These are phyloP conservation scores for Channa maculata DNA, from an alignment of 2,113 vertebrate genomes.

Conservation along the genomic window DNA sequence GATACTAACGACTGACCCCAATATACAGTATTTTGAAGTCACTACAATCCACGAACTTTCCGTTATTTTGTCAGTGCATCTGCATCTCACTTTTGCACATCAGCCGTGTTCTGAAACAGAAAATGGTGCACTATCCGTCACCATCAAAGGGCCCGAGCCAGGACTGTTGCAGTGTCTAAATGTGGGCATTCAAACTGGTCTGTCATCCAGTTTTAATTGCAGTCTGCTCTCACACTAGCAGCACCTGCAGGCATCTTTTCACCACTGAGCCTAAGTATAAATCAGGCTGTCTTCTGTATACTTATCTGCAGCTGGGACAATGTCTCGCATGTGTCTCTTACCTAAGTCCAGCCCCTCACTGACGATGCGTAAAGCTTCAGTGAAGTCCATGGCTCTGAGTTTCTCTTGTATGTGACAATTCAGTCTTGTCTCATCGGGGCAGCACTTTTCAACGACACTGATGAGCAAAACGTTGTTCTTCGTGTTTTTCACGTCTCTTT, in stretches of 20 bases:
- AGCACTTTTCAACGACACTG: conserved; percentile 85
- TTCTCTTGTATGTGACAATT: conserved; percentile 75
- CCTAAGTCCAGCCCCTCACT: conserved; percentile 82
- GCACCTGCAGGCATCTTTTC: no score
- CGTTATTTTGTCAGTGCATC: neutral
- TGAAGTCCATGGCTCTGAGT: conserved; percentile 76
- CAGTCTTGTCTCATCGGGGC: conserved; percentile 70
- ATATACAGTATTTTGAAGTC: no score
- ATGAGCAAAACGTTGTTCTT: conserved; percentile 86
- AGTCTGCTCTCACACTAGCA: neutral
- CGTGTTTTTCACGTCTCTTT: conserved; percentile 63
- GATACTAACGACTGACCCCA: no score
- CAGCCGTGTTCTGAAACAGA: neutral
- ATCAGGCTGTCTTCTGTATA: neutral
- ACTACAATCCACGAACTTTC: no score
- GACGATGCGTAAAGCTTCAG: conserved; percentile 81
- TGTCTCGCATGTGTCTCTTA: conserved; percentile 54
- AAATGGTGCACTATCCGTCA: neutral
- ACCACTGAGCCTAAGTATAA: neutral
- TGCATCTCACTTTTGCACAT: neutral
- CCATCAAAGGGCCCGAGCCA: conserved; percentile 1
- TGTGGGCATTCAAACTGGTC: neutral
- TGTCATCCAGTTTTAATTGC: no score
- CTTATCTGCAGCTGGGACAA: neutral
- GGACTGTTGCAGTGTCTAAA: conserved; percentile 26